Conservation (phyloP, 2,888 invertebrate species). For the Leptinotarsa rubiginosa region DNA sequence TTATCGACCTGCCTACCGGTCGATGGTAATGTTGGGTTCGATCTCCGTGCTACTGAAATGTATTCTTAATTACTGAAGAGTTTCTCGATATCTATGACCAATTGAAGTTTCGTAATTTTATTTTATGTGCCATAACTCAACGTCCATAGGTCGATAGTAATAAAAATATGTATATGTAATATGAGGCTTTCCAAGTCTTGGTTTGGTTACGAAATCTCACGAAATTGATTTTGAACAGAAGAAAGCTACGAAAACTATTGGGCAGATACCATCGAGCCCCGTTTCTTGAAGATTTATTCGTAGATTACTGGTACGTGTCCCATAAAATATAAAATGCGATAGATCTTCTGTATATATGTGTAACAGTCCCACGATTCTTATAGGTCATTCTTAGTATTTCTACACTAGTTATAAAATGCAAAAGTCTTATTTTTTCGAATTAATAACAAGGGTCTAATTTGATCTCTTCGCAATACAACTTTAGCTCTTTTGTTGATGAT, state of each 20-base stretch:
- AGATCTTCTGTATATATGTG: too few relatives aligned
- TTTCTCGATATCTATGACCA: conserved; percentile 19
- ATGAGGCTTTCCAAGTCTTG: conserved; percentile 2
- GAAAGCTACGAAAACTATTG: neutral
- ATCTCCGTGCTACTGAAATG: conserved; percentile 48
- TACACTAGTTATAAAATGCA: too few relatives aligned
- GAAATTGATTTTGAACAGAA: conserved; percentile 5
- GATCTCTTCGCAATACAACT: too few relatives aligned
- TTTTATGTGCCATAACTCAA: conserved; percentile 15
- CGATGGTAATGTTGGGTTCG: conserved; percentile 56
- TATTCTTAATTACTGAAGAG: conserved; percentile 35
- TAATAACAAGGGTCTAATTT: too few relatives aligned
- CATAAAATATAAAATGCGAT: too few relatives aligned
- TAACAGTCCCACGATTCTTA: too few relatives aligned
- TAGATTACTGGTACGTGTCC: too few relatives aligned
- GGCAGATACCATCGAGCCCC: too few relatives aligned
- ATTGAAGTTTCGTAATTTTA: conserved; percentile 9
- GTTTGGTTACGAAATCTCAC: neutral
- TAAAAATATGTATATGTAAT: neutral
- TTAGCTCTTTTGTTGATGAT: too few relatives aligned
- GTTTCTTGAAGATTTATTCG: too few relatives aligned
- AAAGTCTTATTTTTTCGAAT: too few relatives aligned
- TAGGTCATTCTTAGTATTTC: too few relatives aligned
- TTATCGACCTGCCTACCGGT: conserved; percentile 59
- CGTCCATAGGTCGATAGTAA: neutral